These are phyloP conservation scores for Urophycis tenuis DNA, from an alignment of 2,797 vertebrate species.

Conservation along the genomic window DNA sequence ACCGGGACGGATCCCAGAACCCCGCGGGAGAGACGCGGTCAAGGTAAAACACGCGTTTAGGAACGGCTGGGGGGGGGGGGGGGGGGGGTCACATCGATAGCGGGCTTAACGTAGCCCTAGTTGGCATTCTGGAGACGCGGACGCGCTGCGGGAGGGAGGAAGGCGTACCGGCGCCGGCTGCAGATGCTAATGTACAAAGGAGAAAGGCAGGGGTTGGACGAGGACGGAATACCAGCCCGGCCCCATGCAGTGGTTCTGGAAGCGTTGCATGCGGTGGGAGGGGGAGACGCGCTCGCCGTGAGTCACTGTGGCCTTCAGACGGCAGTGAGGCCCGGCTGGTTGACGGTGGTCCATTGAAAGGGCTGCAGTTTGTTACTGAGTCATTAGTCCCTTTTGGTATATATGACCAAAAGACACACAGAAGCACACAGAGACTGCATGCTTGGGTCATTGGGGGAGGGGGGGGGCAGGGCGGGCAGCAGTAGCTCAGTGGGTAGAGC, in stretches of 20 bases:
- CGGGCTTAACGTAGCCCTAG: conserved; percentile 34
- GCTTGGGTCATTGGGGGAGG: too few relatives aligned
- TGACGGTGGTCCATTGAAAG: background rate
- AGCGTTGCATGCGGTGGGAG: background rate
- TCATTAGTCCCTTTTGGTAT: background rate
- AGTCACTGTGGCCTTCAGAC: background rate
- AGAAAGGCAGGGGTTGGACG: conserved; percentile 14
- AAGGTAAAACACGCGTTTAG: conserved; percentile 51
- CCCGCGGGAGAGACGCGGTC: conserved; percentile 46
- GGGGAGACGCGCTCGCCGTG: background rate
- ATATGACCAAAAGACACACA: background rate
- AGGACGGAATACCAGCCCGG: conserved; percentile 4
- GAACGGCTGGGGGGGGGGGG: too few relatives aligned
- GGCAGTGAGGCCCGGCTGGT: background rate
- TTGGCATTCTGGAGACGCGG: conserved; percentile 49
- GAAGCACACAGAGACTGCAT: background rate
- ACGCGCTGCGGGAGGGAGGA: conserved; percentile 34
- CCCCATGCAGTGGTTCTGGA: background rate
- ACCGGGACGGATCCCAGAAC: too few relatives aligned
- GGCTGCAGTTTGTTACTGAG: background rate
- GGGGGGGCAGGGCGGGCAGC: too few relatives aligned
- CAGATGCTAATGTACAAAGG: conserved; percentile 22
- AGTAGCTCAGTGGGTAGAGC: too few relatives aligned
- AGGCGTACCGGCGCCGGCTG: conserved; percentile 18
- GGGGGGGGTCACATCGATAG: conserved; percentile 50